Conservation (phyloP, 1,140 invertebrate species). For the Apis florea region DNA sequence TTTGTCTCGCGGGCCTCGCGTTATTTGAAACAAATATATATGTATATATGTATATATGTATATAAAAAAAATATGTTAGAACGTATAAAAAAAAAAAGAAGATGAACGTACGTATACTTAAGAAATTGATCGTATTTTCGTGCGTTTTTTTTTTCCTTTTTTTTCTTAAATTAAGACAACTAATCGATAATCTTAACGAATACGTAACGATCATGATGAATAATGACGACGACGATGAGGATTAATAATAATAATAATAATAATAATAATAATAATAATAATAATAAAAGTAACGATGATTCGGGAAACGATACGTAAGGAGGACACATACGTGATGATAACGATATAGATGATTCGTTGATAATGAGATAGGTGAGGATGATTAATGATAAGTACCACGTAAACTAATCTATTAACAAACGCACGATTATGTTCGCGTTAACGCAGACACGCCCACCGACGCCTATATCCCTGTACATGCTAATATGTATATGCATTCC, state of each 20-base stretch:
- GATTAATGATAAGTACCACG: slow-evolving; percentile 43
- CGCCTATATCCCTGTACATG: neutral
- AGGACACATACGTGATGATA: slow-evolving; percentile 18
- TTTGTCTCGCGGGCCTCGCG: slow-evolving; percentile 13
- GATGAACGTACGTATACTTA: too few species aligned
- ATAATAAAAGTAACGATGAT: slow-evolving; percentile 3
- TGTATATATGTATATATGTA: too few species aligned
- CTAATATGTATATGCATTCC: neutral
- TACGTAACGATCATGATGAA: slow-evolving; percentile 2
- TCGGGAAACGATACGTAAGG: neutral
- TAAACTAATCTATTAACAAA: slow-evolving; percentile 47
- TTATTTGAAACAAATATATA: slow-evolving; percentile 4
- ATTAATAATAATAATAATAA: neutral
- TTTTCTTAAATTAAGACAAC: neutral
- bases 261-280: neutral
- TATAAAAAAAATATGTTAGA: neutral
- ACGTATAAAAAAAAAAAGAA: neutral
- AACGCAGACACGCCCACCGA: slow-evolving; percentile 21
- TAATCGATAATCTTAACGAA: slow-evolving; percentile 10
- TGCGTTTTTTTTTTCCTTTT: neutral
- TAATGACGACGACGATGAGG: neutral
- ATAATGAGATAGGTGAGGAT: slow-evolving; percentile 28
- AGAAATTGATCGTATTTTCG: slow-evolving; percentile 14
- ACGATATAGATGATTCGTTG: slow-evolving; percentile 29
- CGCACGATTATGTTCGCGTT: slow-evolving; percentile 20